Base-by-base conservation (phyloP, 2,797 vertebrate species). In the Lagocephalus sceleratus region DNA sequence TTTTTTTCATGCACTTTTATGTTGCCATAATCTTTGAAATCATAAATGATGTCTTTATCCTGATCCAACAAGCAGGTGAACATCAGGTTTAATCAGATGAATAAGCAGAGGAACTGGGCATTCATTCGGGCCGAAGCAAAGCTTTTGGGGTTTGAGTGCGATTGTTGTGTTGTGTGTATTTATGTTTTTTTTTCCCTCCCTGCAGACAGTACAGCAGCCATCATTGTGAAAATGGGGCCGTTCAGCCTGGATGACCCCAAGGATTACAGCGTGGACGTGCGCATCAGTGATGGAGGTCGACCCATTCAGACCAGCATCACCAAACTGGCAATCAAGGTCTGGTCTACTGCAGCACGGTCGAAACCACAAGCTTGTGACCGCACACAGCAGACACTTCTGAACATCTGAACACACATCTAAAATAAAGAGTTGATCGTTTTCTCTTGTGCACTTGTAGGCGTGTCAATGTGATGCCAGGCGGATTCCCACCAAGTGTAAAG, bases 161-260 rank as follows among this genome's bases (percentile, higher is more conserved):
- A 15, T 3, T 53, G 22, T 49, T 12, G 2, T 32, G 16, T 60
- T 35, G 25, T 22, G 20, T 12, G 7, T 70, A 21, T 45, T 55
- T 3, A 7, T 59, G 52, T 58, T 26, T 63, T 0, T 69, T 54
- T 49, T 12, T 41, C 0, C 47, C 14, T 53, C 26, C 51, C 23
- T 81, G 3, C 85, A 98, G 97, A 98, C 76, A 92, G 91, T 86
- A 92, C 94, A 0, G 95, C 94, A 4, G 94, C 83, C 51, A 61
- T 99, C 71, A 70, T 84, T 0, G 89, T 97, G 79, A 94, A 83
- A 55, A 90, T 93, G 0, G 96, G 94, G 3, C 88, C 88, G 23
- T 97, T 97, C 72, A 93, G 90, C 47, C 82, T 90, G 42, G 92
- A 98, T 0, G 88, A 90, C 6, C 74, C 89, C 72, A 90, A 86